Evolutionary conservation across 2,888 invertebrate species (phyloP), one percentile per base, ranked within the genome.

Genomic region (Acleris literana): DNA sequence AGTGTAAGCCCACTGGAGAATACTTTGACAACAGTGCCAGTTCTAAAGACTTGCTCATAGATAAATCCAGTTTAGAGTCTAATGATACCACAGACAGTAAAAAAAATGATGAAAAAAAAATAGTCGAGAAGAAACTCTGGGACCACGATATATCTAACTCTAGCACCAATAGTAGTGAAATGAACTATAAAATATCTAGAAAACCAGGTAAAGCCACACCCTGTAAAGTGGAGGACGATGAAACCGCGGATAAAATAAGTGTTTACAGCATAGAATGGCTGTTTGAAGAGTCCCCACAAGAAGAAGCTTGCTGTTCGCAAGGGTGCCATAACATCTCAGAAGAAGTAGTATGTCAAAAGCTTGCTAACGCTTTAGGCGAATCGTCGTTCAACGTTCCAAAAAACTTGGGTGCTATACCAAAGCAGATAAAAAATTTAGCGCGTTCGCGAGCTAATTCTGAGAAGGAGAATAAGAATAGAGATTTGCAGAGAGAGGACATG

Each of bases 331-430:
- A 65, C 6, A 49, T 29, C n/a, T 60, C 84, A 5, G 88, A 88
- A 55, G 90, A 87, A 54, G 75, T 79, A 7, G 57, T 81, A 25
- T 82, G 83, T 68, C 87, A 86, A 66, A 90, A 87, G 79, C 76
- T 86, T 70, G 82, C 84, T 64, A 84, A 76, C 63, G 86, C 91
- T 18, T 77, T 92, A 66, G 92, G 89, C 67, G 92, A 92, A 76
- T 82, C 91, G 16, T 93, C 85, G 72, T 90, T 82, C 72, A 93
- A 87, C 76, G 87, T 86, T 74, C 93, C 94, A 83, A 94, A 94
- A 83, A 95, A 95, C 82, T 93, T 95, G 76, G 96, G 96, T 68
- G 95, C 95, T 70, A 95, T 95, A 83, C 95, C 95, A 66, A 95
- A 96, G 84, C 95, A 95, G 85, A 87, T 92, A 76, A 93, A 91